Evolutionary conservation across 2,888 invertebrate species (phyloP).

Genomic region (Spicauda simplicius): DNA sequence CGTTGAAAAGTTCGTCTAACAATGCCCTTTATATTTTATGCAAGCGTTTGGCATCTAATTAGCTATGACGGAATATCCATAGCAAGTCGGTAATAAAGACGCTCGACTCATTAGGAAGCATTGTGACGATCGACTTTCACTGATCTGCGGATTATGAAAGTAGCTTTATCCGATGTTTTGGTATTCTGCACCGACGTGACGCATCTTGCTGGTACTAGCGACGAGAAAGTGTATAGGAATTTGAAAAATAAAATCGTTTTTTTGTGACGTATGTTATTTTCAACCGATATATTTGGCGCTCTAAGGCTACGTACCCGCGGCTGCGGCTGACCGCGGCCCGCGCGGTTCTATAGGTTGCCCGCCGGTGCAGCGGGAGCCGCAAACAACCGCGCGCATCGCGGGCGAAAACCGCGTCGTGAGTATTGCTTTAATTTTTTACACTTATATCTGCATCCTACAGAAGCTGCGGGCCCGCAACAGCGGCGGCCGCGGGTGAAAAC

Average conservation of each 20-base stretch:
- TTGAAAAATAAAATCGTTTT: background rate
- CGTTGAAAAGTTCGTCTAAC: background rate
- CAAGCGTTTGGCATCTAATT: slow-evolving; percentile 6
- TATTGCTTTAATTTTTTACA: too few species aligned
- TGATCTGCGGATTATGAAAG: slow-evolving; percentile 41
- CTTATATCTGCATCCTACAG: too few species aligned
- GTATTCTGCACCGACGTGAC: slow-evolving; percentile 36
- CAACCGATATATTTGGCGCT: too few species aligned
- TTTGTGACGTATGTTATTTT: too few species aligned
- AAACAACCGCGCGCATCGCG: too few species aligned
- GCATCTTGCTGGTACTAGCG: slow-evolving; percentile 5
- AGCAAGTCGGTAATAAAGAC: slow-evolving; percentile 7
- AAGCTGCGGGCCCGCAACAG: too few species aligned
- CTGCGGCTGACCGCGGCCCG: too few species aligned
- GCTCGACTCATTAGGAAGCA: slow-evolving; percentile 21
- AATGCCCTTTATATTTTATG: background rate
- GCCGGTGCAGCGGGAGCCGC: too few species aligned
- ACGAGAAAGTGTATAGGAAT: background rate
- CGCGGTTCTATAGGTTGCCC: too few species aligned
- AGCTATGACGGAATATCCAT: slow-evolving; percentile 12
- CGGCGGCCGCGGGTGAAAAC: too few species aligned
- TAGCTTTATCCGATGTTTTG: slow-evolving; percentile 33
- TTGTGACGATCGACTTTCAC: slow-evolving; percentile 37
- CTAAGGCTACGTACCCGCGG: too few species aligned
- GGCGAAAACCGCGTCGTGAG: too few species aligned